Evolutionary conservation across 2,797 vertebrate genomes (phyloP).

Genomic region (Amblyopsis hoosieri): DNA sequence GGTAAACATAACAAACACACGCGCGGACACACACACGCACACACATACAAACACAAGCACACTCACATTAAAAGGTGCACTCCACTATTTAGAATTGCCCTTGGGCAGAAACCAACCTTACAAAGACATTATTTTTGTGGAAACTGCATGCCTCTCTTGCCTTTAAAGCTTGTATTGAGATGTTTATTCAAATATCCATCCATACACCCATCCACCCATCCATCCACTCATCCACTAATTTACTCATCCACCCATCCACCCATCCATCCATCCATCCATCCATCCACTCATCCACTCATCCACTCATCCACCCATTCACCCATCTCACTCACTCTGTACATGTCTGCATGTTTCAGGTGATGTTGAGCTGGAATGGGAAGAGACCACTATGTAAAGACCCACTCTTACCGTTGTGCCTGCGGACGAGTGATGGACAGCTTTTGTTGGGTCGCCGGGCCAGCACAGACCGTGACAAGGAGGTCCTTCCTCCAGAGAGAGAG

Average conservation of each 20-base stretch:
- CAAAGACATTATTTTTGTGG: too few relatives aligned
- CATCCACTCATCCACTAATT: too few relatives aligned
- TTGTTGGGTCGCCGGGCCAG: slow-evolving; percentile 11
- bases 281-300: too few relatives aligned
- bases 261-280: too few relatives aligned
- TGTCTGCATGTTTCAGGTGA: slow-evolving; percentile 81
- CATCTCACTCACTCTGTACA: not conserved
- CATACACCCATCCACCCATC: too few relatives aligned
- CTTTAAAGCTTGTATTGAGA: too few relatives aligned
- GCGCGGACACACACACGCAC: slow-evolving; percentile 6
- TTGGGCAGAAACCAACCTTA: not conserved
- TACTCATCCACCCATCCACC: too few relatives aligned
- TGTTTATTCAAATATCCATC: too few relatives aligned
- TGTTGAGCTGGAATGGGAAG: slow-evolving; percentile 98
- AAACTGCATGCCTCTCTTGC: too few relatives aligned
- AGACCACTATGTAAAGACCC: slow-evolving; percentile 93
- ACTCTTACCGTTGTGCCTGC: slow-evolving; percentile 11
- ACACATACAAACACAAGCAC: not conserved
- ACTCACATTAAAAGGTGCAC: slow-evolving; percentile 1
- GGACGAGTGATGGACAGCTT: slow-evolving; percentile 13
- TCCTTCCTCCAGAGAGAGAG: slow-evolving; percentile 2
- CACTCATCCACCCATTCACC: not conserved
- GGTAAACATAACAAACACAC: slow-evolving; percentile 75
- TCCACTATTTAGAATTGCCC: not conserved
- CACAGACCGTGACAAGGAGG: slow-evolving; percentile 20